These are phyloP conservation scores for Agelastica alni DNA, from an alignment of 2,888 invertebrate genomes.

Conservation along the genomic window DNA sequence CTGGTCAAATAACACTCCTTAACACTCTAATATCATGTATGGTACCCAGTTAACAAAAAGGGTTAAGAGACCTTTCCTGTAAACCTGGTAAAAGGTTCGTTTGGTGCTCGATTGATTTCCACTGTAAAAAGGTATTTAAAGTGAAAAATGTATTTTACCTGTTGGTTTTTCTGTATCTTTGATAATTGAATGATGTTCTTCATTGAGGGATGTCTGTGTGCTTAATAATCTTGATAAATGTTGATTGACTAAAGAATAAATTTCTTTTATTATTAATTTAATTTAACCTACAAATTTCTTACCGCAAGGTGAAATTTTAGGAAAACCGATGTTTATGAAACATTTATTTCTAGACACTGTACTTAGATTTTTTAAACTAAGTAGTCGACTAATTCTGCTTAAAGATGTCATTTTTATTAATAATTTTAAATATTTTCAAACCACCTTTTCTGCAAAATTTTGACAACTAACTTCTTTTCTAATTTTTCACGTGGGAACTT, in stretches of 20 bases:
- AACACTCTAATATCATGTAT: too few species aligned
- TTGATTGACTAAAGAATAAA: conserved; percentile 20
- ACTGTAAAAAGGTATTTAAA: conserved; percentile 3
- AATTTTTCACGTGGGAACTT: too few species aligned
- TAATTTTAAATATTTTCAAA: conserved; percentile 32
- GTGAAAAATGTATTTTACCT: conserved; percentile 56
- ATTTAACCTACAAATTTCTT: conserved; percentile 25
- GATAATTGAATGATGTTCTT: conserved; percentile 64
- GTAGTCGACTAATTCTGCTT: conserved; percentile 35
- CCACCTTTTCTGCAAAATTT: too few species aligned
- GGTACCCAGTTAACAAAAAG: too few species aligned
- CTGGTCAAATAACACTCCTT: too few species aligned
- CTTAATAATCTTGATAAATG: conserved; percentile 29
- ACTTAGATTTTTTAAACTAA: conserved; percentile 26
- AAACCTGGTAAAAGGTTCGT: too few species aligned
- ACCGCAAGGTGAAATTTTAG: conserved; percentile 19
- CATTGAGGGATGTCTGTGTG: conserved; percentile 49
- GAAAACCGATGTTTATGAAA: conserved; percentile 12
- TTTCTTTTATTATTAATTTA: too few species aligned
- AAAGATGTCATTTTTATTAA: conserved; percentile 30
- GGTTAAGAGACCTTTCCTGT: too few species aligned
- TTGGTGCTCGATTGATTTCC: too few species aligned
- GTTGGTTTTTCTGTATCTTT: conserved; percentile 64
- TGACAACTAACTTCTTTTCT: too few species aligned
- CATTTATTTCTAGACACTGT: conserved; percentile 16